These are phyloP conservation scores for Sesia apiformis DNA, from an alignment of 2,888 invertebrate genomes.

Conservation along the genomic window DNA sequence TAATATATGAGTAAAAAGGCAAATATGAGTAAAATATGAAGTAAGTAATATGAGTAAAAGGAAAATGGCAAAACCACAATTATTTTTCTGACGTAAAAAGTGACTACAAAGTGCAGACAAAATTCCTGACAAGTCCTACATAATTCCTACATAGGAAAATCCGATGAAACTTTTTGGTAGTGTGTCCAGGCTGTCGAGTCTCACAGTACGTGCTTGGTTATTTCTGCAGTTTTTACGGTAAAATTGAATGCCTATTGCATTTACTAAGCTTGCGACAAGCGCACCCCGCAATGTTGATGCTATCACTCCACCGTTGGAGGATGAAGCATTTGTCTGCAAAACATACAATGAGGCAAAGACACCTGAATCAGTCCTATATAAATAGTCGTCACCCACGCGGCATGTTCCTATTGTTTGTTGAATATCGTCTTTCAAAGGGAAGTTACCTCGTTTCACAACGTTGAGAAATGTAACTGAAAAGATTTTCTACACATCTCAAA, in stretches of 20 bases:
- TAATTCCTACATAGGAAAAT: too few relatives aligned
- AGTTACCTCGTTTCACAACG: background rate
- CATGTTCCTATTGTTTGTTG: background rate
- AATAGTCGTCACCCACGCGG: slow-evolving; percentile 6
- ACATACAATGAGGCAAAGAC: slow-evolving; percentile 18
- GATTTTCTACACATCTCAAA: background rate
- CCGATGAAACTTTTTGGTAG: too few relatives aligned
- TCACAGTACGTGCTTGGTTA: too few relatives aligned
- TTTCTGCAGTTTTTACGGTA: background rate
- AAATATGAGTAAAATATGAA: too few relatives aligned
- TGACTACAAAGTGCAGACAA: too few relatives aligned
- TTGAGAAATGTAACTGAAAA: background rate
- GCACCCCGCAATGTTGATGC: slow-evolving; percentile 24
- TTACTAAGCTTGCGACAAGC: slow-evolving; percentile 15
- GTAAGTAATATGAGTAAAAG: too few relatives aligned
- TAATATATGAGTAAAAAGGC: too few relatives aligned
- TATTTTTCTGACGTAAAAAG: too few relatives aligned
- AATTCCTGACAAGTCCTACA: too few relatives aligned
- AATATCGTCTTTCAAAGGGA: background rate
- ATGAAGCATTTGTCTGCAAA: slow-evolving; percentile 19
- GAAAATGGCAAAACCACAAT: too few relatives aligned
- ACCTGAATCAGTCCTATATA: slow-evolving; percentile 11
- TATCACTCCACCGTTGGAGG: slow-evolving; percentile 15
- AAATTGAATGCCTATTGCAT: slow-evolving; percentile 1
- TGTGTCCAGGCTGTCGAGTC: too few relatives aligned